Evolutionary conservation across 1,140 invertebrate species (phyloP).

Genomic region (Bombus ignitus): DNA sequence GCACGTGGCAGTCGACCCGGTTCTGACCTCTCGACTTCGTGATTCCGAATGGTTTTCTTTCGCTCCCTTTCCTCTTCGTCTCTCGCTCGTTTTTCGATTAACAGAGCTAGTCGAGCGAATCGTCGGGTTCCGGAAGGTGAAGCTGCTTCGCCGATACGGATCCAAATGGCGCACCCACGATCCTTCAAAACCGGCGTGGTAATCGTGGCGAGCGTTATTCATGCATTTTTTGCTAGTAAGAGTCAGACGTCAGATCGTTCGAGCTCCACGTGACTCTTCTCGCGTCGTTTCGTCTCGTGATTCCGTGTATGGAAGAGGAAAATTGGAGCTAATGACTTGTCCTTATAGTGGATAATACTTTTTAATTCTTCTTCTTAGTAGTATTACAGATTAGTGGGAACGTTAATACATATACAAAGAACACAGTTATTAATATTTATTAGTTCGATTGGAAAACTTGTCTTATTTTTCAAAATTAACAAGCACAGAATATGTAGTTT

Average conservation of each 20-base stretch:
- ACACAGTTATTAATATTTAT: too few species aligned
- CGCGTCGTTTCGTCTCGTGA: too few species aligned
- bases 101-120: constrained; percentile 69
- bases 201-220: constrained; percentile 27
- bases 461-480: too few species aligned
- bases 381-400: too few species aligned
- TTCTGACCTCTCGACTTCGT: constrained; percentile 29
- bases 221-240: not conserved
- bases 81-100: constrained; percentile 68
- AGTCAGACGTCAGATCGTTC: not conserved
- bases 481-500: too few species aligned
- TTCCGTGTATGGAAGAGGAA: too few species aligned
- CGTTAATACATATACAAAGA: too few species aligned
- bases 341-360: too few species aligned
- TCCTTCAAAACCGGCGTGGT: constrained; percentile 60
- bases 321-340: too few species aligned
- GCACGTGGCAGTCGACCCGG: constrained; percentile 44
- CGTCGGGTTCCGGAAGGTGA: constrained; percentile 71
- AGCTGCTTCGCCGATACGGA: constrained; percentile 62
- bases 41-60: constrained; percentile 38
- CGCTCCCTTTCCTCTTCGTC: constrained; percentile 10
- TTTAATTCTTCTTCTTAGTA: too few species aligned
- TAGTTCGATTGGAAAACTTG: too few species aligned
- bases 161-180: constrained; percentile 68
- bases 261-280: not conserved